These are phyloP conservation scores for Hyalella azteca DNA, from an alignment of 2,888 invertebrate genomes.

Conservation along the genomic window DNA sequence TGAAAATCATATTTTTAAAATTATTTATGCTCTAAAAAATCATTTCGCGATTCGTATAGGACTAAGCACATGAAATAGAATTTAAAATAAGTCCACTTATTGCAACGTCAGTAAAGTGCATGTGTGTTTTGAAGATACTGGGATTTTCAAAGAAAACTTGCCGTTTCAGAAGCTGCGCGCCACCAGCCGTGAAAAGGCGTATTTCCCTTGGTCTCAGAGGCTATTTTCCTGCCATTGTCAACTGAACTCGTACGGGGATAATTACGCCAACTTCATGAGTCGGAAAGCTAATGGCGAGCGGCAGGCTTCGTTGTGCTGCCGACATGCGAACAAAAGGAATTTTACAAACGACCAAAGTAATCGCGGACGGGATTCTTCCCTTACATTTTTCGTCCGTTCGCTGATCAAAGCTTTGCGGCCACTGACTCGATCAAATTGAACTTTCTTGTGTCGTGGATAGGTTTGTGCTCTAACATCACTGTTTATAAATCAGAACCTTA, in stretches of 20 bases:
- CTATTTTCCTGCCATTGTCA: conserved; percentile 3
- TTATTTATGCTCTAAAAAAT: too few relatives aligned
- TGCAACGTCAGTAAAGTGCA: too few relatives aligned
- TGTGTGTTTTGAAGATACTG: neutral
- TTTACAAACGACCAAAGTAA: neutral
- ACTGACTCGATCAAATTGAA: too few relatives aligned
- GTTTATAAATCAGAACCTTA: too few relatives aligned
- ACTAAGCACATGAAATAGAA: too few relatives aligned
- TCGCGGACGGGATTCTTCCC: neutral
- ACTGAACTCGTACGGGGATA: conserved; percentile 9
- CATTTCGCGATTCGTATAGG: too few relatives aligned
- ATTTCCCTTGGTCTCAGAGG: neutral
- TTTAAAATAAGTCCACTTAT: too few relatives aligned
- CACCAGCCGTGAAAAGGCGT: neutral
- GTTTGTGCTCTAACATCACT: too few relatives aligned
- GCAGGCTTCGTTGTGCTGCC: conserved; percentile 5
- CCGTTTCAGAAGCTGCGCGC: neutral
- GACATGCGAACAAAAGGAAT: conserved; percentile 7
- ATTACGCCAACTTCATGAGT: conserved; percentile 36
- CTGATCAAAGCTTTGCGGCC: too few relatives aligned
- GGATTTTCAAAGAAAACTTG: neutral
- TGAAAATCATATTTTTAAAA: too few relatives aligned
- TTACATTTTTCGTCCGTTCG: too few relatives aligned
- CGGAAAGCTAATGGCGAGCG: conserved; percentile 32
- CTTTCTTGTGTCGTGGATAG: too few relatives aligned